Evolutionary conservation across 2,888 invertebrate species (phyloP).

Genomic region (Elegia similella): DNA sequence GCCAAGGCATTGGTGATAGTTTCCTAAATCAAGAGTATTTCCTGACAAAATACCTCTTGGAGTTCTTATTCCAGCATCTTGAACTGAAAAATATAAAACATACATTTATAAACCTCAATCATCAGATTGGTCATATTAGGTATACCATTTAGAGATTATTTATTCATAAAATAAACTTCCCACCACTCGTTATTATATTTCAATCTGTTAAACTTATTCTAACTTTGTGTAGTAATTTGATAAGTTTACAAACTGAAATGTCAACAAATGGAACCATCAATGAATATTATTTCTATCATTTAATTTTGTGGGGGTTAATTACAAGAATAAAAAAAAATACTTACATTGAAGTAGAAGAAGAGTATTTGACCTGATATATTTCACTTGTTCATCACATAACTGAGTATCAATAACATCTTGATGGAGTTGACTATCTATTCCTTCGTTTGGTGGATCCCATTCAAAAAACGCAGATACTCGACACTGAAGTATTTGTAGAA

Average conservation of each 20-base stretch:
- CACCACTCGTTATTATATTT: too few relatives aligned
- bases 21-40: constrained; percentile 41
- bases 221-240: too few relatives aligned
- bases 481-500: not conserved
- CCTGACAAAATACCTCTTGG: constrained; percentile 41
- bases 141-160: too few relatives aligned
- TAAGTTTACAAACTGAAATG: too few relatives aligned
- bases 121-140: too few relatives aligned
- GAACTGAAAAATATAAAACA: constrained; percentile 18
- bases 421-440: not conserved
- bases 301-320: too few relatives aligned
- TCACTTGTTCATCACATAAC: not conserved
- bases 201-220: too few relatives aligned
- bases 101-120: not conserved
- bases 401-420: not conserved
- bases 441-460: not conserved
- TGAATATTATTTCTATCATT: too few relatives aligned
- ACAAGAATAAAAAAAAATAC: not conserved
- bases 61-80: constrained; percentile 41
- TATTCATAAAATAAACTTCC: too few relatives aligned
- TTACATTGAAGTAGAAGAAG: constrained; percentile 37
- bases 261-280: too few relatives aligned
- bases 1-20: constrained; percentile 44
- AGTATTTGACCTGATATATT: not conserved
- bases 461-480: not conserved